Percentiles rank a stretch among this genome's conserved stretches.
These are phyloP conservation scores for Rana temporaria DNA, from an alignment of 2,113 vertebrate genomes.

Conservation along the genomic window DNA sequence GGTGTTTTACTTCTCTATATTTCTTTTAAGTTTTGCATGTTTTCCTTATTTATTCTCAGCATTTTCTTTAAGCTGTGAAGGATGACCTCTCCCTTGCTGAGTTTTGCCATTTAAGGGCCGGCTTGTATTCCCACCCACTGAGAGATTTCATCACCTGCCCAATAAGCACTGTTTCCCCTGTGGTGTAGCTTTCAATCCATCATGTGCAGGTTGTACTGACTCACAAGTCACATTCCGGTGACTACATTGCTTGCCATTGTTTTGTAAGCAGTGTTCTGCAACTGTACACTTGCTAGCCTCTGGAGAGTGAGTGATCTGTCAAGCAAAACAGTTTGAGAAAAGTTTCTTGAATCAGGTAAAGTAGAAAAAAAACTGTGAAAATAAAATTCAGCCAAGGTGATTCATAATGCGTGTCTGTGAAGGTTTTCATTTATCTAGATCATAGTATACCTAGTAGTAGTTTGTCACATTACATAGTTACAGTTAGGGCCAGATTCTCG, in stretches of 20 bases:
- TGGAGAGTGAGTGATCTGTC: background rate
- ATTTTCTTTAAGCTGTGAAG: background rate
- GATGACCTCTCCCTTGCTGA: background rate
- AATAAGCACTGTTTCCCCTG: background rate
- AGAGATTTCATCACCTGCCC: constrained; percentile 17
- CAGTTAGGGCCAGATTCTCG: too few relatives aligned
- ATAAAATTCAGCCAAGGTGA: too few relatives aligned
- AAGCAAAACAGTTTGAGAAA: too few relatives aligned
- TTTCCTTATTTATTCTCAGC: background rate
- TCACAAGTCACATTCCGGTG: background rate
- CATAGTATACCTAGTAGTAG: too few relatives aligned
- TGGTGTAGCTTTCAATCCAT: constrained; percentile 22
- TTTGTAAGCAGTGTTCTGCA: background rate
- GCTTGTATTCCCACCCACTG: background rate
- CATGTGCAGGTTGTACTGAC: background rate
- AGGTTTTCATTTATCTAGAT: too few relatives aligned
- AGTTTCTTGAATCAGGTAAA: too few relatives aligned
- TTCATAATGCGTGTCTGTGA: too few relatives aligned
- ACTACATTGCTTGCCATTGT: background rate
- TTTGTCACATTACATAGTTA: too few relatives aligned
- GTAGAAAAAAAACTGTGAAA: too few relatives aligned
- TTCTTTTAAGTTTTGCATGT: background rate
- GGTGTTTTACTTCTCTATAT: background rate
- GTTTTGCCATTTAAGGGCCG: background rate
- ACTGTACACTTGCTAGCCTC: background rate